Conservation (phyloP, 2,113 vertebrate genomes). For the Macquaria australasica region DNA sequence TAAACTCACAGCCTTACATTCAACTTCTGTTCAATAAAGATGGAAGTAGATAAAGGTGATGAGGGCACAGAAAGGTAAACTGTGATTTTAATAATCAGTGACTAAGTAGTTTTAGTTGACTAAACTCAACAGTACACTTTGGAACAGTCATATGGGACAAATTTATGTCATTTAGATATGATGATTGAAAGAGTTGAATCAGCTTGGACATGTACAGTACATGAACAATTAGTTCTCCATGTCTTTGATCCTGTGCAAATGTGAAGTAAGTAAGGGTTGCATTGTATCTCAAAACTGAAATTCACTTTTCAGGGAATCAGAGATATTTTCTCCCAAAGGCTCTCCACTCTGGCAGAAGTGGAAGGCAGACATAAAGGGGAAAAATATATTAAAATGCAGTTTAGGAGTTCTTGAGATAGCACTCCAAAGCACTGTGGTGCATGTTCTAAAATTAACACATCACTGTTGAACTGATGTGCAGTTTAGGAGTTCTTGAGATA, state of each 20-base stretch:
- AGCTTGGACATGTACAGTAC: not conserved
- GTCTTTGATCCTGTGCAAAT: not conserved
- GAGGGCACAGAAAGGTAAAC: not conserved
- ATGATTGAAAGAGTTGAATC: not conserved
- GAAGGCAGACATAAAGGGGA: not conserved
- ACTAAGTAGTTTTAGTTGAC: not conserved
- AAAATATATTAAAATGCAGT: constrained; percentile 1
- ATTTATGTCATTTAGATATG: not conserved
- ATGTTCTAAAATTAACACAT: constrained; percentile 14
- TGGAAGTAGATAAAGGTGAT: not conserved
- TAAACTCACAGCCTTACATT: not conserved
- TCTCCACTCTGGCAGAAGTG: not conserved
- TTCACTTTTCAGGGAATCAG: not conserved
- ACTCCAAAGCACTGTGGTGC: not conserved
- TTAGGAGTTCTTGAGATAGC: constrained; percentile 4
- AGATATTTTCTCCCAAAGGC: not conserved
- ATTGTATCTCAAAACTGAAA: not conserved
- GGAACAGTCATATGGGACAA: not conserved
- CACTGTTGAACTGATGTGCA: not conserved
- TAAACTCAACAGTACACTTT: not conserved
- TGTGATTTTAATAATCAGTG: not conserved
- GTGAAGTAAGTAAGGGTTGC: not conserved
- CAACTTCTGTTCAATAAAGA: not conserved
- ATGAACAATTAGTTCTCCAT: not conserved
- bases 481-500: constrained; percentile 14